These are phyloP conservation scores for Apoderus coryli DNA, from an alignment of 2,888 invertebrate species.

Conservation along the genomic window DNA sequence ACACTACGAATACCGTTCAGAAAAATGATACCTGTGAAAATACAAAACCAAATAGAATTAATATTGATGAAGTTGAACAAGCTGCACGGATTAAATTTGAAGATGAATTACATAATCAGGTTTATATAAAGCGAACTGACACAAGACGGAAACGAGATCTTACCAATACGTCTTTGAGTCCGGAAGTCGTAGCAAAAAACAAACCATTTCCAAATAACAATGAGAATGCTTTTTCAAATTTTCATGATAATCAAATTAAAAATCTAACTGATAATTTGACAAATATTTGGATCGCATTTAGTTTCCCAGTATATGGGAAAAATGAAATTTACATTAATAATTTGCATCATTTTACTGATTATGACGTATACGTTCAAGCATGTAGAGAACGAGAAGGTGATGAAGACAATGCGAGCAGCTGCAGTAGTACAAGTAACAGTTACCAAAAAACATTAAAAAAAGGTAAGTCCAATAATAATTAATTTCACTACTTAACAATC, in stretches of 20 bases:
- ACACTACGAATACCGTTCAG: no score
- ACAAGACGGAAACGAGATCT: slow-evolving; percentile 2
- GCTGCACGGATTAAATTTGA: slow-evolving; percentile 58
- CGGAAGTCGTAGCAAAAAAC: slow-evolving; percentile 8
- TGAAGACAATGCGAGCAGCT: slow-evolving; percentile 33
- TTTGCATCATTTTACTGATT: slow-evolving; percentile 64
- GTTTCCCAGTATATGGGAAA: slow-evolving; percentile 24
- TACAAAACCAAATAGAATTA: slow-evolving; percentile 13
- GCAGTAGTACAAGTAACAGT: slow-evolving; percentile 37
- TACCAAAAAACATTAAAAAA: slow-evolving; percentile 33
- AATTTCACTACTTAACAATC: no score
- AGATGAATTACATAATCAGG: slow-evolving; percentile 64
- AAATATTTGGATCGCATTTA: slow-evolving; percentile 22
- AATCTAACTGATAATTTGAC: slow-evolving; percentile 24
- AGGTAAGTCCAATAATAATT: no score
- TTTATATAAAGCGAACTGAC: slow-evolving; percentile 40
- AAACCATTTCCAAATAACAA: slow-evolving; percentile 9
- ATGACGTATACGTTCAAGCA: slow-evolving; percentile 61
- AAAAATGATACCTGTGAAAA: slow-evolving; percentile 18
- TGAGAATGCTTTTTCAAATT: no score
- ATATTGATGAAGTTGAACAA: slow-evolving; percentile 39
- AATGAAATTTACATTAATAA: slow-evolving; percentile 41
- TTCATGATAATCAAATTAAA: slow-evolving; percentile 10
- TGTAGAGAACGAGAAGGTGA: slow-evolving; percentile 50
- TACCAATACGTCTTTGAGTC: no score